Evolutionary conservation across 1,140 invertebrate genomes (phyloP), one percentile per base, ranked within the genome.

Genomic region (Agrilus planipennis): DNA sequence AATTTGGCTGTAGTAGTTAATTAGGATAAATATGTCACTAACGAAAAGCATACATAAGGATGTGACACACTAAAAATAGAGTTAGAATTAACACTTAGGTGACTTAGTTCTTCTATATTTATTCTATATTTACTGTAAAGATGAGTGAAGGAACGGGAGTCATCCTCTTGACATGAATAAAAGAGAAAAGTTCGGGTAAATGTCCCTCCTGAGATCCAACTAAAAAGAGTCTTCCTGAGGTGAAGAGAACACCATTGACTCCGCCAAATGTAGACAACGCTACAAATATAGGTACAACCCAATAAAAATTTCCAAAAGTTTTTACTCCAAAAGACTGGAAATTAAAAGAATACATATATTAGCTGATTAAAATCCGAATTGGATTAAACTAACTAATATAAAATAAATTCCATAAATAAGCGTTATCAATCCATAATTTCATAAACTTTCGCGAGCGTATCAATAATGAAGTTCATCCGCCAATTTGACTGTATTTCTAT

Each of bases 161-260:
- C 46, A 79, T 72, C 44, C 74, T 72, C 34, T 76, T 71, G 0
- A 79, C 62, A 54, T 87, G 83, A 42, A 89, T 79, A 47, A 81
- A 76, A 11, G 83, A 78, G 49, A 90, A 77, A 45, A 89, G 69
- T 36, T 72, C 69, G 0, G 86, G 86, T 60, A 91, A 72, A 60
- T 89, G 86, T 4, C 83, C 82, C 57, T 89, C 79, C 49, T 86
- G 78, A 1, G 84, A 79, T 6, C 85, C 87, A 3, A 75, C 81
- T 14, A 79, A 72, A 52, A 84, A 83, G 4, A 80, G 70, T 51
- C 79, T 70, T 1, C 85, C 83, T 2, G 88, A 87, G 1, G 89
- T 92, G 63, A 94, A 91, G 27, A 94, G 67, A 23, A 91, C 86
- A 11, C 90, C 89, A 60, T 94, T 94, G 0, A 92, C 87, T 11